phyloP scores from a whole-genome alignment of 1,140 invertebrate species.

The Drosophila simulans region DNA sequence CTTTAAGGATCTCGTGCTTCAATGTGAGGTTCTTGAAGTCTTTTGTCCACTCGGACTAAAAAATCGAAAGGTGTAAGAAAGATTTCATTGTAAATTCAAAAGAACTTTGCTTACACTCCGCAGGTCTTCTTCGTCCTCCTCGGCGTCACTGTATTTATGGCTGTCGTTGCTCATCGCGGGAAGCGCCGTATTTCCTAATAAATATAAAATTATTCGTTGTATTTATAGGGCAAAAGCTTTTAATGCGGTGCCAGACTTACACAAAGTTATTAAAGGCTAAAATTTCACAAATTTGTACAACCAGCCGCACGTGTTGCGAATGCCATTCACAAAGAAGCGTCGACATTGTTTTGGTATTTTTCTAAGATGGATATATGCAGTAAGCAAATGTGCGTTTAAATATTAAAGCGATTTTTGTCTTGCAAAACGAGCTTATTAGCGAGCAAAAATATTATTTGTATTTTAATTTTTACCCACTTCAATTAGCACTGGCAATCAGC shows the following conservation, averaged over 20 bases:
- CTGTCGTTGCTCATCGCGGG: constrained; percentile 47
- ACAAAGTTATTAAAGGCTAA: not conserved
- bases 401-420: too few species aligned
- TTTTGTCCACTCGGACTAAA: constrained; percentile 61
- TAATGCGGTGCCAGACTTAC: not conserved
- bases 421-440: too few species aligned
- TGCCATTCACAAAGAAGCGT: constrained; percentile 37
- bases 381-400: not conserved
- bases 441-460: not conserved
- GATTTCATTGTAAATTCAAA: not conserved
- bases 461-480: too few species aligned
- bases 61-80: not conserved
- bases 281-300: constrained; percentile 29
- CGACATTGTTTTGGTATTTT: constrained; percentile 69
- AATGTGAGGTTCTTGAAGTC: constrained; percentile 72
- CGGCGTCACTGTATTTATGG: constrained; percentile 79
- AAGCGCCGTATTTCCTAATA: not conserved
- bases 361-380: not conserved
- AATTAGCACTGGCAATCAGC: too few species aligned
- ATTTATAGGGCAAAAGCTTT: constrained; percentile 19
- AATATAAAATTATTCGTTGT: not conserved
- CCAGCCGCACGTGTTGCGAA: constrained; percentile 33
- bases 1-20: constrained; percentile 59
- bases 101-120: constrained; percentile 38
- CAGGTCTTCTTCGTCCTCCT: constrained; percentile 67